Evolutionary conservation across 2,888 invertebrate species (phyloP), one percentile per base, ranked within the genome.

Genomic region (Tenthredo scrophulariae): DNA sequence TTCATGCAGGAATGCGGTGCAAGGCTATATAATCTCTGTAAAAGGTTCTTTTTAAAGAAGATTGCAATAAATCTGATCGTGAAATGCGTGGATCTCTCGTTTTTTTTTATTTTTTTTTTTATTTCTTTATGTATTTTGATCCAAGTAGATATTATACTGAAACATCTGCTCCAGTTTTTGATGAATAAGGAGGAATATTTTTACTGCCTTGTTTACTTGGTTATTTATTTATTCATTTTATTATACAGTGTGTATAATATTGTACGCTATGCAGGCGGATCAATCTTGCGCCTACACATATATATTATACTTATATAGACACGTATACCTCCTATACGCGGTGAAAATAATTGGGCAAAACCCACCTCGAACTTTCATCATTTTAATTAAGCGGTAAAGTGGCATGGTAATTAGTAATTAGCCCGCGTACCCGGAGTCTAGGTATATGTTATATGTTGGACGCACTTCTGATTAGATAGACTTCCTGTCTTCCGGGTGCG

Each of bases 401-500:
- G 83, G 26, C 26, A 83, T 67, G 67, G 83, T 83, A 83, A 83
- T 83, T 83, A 83, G 83, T 67, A 83, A 67, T 80, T 80, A 80
- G 77, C 33, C 77, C 50, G 77, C 54, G 50, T 33, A 77, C 26
- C 50, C 54, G 15, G 29, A 46, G 50, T 15, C 6, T 37, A 37
- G 37, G 37, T 37, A 40, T 62, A 18, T 77, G 29, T 77, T 77
- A 29, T 77, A 77, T 50, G 18, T 77, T 46, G 46, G 22, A 58
- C 58, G 37, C 37, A 80, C 40, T 58, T 77, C 62, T 40, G 80
- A 62, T 80, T 80, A 62, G 58, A 80, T 50, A 80, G 80, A 80
- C 80, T 80, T 80, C 80, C 80, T 58, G 80, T 77, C 54, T 50
- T 77, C 50, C 15, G 46, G 22, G 18, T 50, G 15, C 50, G 29